Percentiles rank a stretch among this genome's conserved stretches.
These are phyloP conservation scores for Neotoma lepida DNA, from an alignment of 2,113 vertebrate genomes.

Conservation along the genomic window DNA sequence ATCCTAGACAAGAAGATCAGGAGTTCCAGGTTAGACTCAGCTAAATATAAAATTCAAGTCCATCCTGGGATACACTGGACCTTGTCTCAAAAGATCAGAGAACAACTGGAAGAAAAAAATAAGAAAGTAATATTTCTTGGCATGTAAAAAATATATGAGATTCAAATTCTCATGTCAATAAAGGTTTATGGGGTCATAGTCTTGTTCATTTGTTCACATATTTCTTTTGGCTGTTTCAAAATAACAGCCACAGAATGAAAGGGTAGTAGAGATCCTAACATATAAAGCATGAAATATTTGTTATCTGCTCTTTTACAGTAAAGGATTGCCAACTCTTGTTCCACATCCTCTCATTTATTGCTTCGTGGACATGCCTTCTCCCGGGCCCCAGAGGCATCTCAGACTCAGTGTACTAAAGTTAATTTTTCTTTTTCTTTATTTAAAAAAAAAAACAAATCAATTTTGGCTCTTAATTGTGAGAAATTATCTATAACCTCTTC, in stretches of 20 bases:
- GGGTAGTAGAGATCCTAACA: not conserved
- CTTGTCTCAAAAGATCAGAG: not conserved
- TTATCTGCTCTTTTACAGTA: not conserved
- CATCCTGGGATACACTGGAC: not conserved
- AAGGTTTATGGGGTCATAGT: not conserved
- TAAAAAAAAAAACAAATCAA: not conserved
- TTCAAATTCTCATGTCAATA: not conserved
- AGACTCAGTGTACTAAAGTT: not conserved
- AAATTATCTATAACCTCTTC: not conserved
- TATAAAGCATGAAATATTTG: not conserved
- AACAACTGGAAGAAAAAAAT: not conserved
- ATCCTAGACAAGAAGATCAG: not conserved
- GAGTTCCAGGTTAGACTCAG: not conserved
- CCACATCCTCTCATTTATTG: not conserved
- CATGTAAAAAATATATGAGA: not conserved
- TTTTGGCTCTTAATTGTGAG: not conserved
- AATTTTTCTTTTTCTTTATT: constrained; percentile 11
- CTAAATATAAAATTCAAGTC: not conserved
- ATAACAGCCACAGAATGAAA: not conserved
- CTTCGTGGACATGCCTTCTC: not conserved
- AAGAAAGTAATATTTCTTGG: not conserved
- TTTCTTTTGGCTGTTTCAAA: not conserved
- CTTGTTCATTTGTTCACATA: not conserved
- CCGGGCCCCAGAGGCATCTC: not conserved
- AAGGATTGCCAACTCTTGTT: not conserved